Conservation (phyloP, 1,140 invertebrate genomes). For the Chrysomallon squamiferum region DNA sequence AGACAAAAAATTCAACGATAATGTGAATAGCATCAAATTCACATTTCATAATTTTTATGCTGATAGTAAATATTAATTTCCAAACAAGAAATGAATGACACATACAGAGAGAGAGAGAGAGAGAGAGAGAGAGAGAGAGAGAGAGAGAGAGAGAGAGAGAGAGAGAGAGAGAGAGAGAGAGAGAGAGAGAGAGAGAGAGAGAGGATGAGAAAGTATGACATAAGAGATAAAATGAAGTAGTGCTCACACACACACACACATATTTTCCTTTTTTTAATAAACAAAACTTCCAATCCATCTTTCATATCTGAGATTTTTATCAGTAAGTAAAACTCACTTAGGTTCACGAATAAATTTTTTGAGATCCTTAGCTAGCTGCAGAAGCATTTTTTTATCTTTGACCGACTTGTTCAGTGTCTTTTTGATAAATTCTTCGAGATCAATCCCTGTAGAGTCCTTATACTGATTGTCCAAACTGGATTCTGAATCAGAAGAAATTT, state of each 20-base stretch:
- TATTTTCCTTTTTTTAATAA: too few relatives aligned
- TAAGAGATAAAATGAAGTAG: background rate
- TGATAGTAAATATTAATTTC: background rate
- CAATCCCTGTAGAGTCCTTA: constrained; percentile 78
- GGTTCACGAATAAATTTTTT: constrained; percentile 82
- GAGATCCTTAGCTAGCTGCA: constrained; percentile 88
- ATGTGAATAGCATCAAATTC: background rate
- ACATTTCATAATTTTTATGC: background rate
- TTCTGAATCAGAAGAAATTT: constrained; percentile 54
- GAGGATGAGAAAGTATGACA: background rate
- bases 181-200: background rate
- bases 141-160: background rate
- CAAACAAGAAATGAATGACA: background rate
- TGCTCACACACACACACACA: background rate
- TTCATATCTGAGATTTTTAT: too few relatives aligned
- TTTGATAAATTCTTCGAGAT: constrained; percentile 86
- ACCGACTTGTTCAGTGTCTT: constrained; percentile 88
- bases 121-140: background rate
- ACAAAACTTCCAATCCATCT: too few relatives aligned
- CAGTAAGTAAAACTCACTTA: constrained; percentile 73
- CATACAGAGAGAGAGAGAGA: too few relatives aligned
- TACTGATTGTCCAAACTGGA: constrained; percentile 79
- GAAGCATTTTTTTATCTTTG: constrained; percentile 83
- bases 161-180: background rate
- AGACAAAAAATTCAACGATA: background rate